A percentile compares a stretch with the other conserved stretches of the same genome.
These are phyloP conservation scores for Eutrigla gurnardus DNA, from an alignment of 2,797 vertebrate species.

Conservation along the genomic window DNA sequence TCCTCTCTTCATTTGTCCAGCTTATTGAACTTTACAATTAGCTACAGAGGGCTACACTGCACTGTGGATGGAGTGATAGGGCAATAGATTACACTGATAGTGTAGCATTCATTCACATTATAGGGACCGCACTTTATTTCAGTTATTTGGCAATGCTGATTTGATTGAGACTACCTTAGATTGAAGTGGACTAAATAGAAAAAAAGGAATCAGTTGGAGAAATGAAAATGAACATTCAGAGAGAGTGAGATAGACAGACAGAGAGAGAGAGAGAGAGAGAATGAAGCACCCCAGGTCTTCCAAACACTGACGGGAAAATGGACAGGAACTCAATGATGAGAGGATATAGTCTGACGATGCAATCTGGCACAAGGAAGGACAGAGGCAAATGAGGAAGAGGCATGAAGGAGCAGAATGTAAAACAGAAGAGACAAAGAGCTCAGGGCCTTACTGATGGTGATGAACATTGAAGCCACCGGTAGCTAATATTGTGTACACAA, in stretches of 20 bases:
- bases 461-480: constrained; percentile 24
- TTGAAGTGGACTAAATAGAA: constrained; percentile 1
- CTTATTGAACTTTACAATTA: constrained; percentile 86
- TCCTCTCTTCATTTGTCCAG: constrained; percentile 82
- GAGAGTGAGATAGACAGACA: background rate
- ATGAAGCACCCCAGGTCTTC: constrained; percentile 27
- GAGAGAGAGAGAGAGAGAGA: constrained; percentile 17
- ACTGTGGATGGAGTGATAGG: constrained; percentile 64
- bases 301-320: constrained; percentile 58
- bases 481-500: constrained; percentile 4
- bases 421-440: constrained; percentile 44
- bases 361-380: constrained; percentile 44
- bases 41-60: constrained; percentile 63
- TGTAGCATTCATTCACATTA: background rate
- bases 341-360: constrained; percentile 55
- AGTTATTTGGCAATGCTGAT: constrained; percentile 28
- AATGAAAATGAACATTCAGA: background rate
- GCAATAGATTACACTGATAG: background rate
- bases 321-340: constrained; percentile 74
- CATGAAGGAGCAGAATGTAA: constrained; percentile 51
- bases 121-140: constrained; percentile 31
- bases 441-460: constrained; percentile 23
- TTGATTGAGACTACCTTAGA: constrained; percentile 17
- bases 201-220: constrained; percentile 4
- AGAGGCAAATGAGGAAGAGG: constrained; percentile 46